These are phyloP conservation scores for Teinopalpus imperialis DNA, from an alignment of 2,888 invertebrate species.

Conservation along the genomic window DNA sequence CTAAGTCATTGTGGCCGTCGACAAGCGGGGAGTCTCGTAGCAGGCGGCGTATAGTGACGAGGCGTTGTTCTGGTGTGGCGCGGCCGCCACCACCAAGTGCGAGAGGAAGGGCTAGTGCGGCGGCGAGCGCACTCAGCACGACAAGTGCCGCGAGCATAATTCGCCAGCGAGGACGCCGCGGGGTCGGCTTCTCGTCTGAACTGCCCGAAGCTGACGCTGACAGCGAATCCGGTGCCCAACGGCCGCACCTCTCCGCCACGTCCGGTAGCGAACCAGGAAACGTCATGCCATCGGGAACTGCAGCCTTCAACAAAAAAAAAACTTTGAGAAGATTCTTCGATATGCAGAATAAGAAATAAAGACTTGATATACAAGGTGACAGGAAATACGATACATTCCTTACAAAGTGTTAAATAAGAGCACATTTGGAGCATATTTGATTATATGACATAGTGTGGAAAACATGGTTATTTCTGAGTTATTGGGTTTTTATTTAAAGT, in stretches of 20 bases:
- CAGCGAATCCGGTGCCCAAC: conserved; percentile 75
- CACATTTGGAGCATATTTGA: too few species aligned
- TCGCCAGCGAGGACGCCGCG: conserved; percentile 79
- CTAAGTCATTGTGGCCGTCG: conserved; percentile 93
- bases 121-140: conserved; percentile 81
- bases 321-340: too few species aligned
- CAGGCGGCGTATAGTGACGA: conserved; percentile 84
- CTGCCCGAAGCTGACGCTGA: conserved; percentile 76
- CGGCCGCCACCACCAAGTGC: conserved; percentile 73
- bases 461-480: too few species aligned
- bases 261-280: conserved; percentile 78
- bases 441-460: too few species aligned
- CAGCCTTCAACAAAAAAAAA: conserved; percentile 59
- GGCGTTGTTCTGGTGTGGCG: conserved; percentile 83
- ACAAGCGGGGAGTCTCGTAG: conserved; percentile 86
- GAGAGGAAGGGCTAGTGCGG: conserved; percentile 82
- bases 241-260: conserved; percentile 77
- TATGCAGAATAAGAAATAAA: too few species aligned
- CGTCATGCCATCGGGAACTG: conserved; percentile 76
- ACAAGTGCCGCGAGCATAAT: conserved; percentile 82
- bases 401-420: too few species aligned
- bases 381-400: too few species aligned
- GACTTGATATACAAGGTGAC: too few species aligned
- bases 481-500: too few species aligned
- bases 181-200: conserved; percentile 74